Conservation (phyloP, 2,113 vertebrate genomes). For the Engystomops pustulosus region DNA sequence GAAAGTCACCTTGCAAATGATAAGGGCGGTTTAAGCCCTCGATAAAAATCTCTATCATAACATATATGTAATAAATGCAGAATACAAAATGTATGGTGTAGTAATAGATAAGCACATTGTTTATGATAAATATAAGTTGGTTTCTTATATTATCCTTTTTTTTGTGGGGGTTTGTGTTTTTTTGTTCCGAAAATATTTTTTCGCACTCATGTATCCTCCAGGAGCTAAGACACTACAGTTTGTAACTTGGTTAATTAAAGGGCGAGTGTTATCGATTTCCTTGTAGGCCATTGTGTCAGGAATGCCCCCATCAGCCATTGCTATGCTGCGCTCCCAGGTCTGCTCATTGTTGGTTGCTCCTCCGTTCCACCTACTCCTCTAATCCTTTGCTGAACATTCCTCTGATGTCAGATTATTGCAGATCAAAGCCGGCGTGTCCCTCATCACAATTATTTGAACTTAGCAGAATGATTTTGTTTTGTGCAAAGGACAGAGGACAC, state of each 20-base stretch:
- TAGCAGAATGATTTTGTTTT: slow-evolving; percentile 20
- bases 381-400: slow-evolving; percentile 49
- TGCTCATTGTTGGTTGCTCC: neutral
- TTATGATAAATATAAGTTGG: neutral
- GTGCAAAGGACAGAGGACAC: neutral
- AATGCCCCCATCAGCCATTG: slow-evolving; percentile 20
- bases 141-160: no score
- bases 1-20: no score
- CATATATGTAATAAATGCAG: no score
- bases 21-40: no score
- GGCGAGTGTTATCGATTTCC: slow-evolving; percentile 18
- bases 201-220: neutral
- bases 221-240: neutral
- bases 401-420: slow-evolving; percentile 56
- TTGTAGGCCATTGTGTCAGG: slow-evolving; percentile 9
- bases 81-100: neutral
- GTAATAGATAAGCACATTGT: neutral
- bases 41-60: no score
- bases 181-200: no score
- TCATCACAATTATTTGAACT: slow-evolving; percentile 56
- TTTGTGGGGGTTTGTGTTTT: no score
- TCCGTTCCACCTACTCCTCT: slow-evolving; percentile 33
- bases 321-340: neutral
- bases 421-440: slow-evolving; percentile 51
- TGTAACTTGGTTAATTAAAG: neutral